phyloP scores from a whole-genome alignment of 2,113 vertebrate genomes.

The Chroicocephalus ridibundus region DNA sequence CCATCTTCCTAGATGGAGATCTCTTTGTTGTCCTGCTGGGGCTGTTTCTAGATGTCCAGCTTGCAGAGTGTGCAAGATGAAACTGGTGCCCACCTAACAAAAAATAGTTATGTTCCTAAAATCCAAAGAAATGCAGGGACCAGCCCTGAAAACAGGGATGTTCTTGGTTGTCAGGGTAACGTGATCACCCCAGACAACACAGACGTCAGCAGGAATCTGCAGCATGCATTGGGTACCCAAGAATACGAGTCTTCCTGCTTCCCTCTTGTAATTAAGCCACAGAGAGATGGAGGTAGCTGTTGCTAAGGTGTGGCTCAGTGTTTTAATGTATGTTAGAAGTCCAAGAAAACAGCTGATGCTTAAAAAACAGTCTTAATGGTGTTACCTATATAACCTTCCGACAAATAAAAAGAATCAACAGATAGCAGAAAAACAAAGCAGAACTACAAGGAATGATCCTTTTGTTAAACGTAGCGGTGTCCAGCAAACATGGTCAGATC shows the following conservation, averaged over 20 bases:
- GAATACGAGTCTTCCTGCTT: not conserved
- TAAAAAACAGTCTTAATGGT: not conserved
- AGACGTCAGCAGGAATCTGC: conserved; percentile 31
- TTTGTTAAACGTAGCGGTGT: not conserved
- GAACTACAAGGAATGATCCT: fast-evolving
- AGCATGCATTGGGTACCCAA: conserved; percentile 1
- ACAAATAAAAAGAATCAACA: not conserved
- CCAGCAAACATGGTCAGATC: not conserved
- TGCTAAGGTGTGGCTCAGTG: not conserved
- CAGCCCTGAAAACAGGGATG: not conserved
- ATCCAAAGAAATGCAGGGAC: not conserved
- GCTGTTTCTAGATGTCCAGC: not conserved
- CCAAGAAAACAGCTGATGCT: not conserved
- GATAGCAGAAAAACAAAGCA: not conserved
- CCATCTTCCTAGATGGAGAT: not conserved
- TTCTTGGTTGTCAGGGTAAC: conserved; percentile 58
- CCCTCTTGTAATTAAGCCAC: not conserved
- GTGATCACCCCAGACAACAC: conserved; percentile 23
- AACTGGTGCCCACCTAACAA: not conserved
- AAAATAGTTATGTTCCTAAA: not conserved
- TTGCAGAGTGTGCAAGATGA: not conserved
- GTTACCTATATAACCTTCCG: not conserved
- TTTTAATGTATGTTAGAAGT: not conserved
- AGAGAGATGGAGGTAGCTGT: not conserved
- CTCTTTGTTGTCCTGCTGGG: conserved; percentile 21